These are phyloP conservation scores for Mnemiopsis leidyi DNA, from an alignment of 37 sponge, comb jelly and placozoan genomes.

Conservation along the genomic window DNA sequence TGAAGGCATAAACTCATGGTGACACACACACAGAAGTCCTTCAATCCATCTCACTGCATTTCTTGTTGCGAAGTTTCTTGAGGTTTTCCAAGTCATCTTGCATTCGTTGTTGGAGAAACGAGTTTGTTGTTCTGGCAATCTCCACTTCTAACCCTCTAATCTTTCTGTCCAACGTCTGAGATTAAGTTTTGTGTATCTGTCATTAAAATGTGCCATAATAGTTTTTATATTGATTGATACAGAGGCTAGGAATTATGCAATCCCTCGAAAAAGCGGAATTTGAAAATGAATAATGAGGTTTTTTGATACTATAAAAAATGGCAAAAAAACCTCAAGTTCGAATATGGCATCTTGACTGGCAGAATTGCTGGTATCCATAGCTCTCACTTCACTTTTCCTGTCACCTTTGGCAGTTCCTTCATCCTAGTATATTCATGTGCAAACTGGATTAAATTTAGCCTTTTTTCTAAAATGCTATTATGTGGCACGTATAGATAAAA, in stretches of 20 bases:
- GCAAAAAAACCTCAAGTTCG: constrained; percentile 13
- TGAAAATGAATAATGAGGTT: too few relatives aligned
- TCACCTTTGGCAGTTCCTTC: neutral
- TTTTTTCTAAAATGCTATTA: too few relatives aligned
- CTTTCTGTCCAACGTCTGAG: constrained; percentile 21
- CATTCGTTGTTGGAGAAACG: neutral
- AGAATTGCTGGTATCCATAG: neutral
- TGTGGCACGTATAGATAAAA: too few relatives aligned
- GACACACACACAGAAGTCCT: too few relatives aligned
- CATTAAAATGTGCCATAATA: too few relatives aligned
- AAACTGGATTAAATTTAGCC: too few relatives aligned
- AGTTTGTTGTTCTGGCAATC: neutral
- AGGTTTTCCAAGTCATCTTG: constrained; percentile 34
- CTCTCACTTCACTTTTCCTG: neutral
- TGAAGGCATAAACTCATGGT: too few relatives aligned
- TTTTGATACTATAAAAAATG: neutral
- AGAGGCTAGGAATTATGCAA: too few relatives aligned
- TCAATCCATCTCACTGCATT: neutral
- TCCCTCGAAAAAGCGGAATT: too few relatives aligned
- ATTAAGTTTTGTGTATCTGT: too few relatives aligned
- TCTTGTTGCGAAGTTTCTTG: neutral
- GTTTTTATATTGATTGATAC: too few relatives aligned
- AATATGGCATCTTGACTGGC: constrained; percentile 29
- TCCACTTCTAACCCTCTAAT: constrained; percentile 8
- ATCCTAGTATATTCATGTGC: too few relatives aligned